Conservation (phyloP, 2,113 vertebrate genomes). For the Pavo muticus region DNA sequence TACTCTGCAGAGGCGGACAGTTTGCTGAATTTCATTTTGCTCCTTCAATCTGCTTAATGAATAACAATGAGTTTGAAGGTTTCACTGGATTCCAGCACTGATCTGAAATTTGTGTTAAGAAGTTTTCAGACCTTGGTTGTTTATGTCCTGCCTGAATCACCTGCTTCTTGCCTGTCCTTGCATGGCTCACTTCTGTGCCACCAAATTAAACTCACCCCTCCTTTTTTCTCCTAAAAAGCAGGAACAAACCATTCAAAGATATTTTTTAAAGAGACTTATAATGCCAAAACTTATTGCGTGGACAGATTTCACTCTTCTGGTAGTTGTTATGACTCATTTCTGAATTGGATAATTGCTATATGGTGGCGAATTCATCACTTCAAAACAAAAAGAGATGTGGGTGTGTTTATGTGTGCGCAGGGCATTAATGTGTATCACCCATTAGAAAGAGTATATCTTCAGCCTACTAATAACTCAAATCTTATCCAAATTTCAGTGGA, state of each 20-base stretch:
- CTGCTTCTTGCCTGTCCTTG: neutral
- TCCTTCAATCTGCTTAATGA: conserved; percentile 70
- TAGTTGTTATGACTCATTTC: conserved; percentile 54
- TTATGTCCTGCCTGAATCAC: neutral
- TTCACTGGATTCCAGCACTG: conserved; percentile 19
- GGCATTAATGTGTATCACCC: neutral
- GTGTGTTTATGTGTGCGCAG: conserved; percentile 25
- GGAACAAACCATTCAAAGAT: neutral
- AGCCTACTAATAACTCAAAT: neutral
- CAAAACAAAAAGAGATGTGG: conserved; percentile 49
- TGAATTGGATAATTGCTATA: conserved; percentile 53
- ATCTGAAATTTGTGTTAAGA: conserved; percentile 10
- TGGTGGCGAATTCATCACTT: conserved; percentile 40
- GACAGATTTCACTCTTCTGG: conserved; percentile 55
- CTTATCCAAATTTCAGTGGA: neutral
- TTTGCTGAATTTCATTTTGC: conserved; percentile 58
- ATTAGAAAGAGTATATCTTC: neutral
- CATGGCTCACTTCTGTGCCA: neutral
- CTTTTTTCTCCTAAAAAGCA: neutral
- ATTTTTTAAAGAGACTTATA: neutral
- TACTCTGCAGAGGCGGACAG: conserved; percentile 64
- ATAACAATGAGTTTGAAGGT: conserved; percentile 56
- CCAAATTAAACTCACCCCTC: neutral
- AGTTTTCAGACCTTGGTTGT: neutral
- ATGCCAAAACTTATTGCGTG: neutral